Evolutionary conservation across 2,888 invertebrate genomes (phyloP).

Genomic region (Drosophila paramelanica): DNA sequence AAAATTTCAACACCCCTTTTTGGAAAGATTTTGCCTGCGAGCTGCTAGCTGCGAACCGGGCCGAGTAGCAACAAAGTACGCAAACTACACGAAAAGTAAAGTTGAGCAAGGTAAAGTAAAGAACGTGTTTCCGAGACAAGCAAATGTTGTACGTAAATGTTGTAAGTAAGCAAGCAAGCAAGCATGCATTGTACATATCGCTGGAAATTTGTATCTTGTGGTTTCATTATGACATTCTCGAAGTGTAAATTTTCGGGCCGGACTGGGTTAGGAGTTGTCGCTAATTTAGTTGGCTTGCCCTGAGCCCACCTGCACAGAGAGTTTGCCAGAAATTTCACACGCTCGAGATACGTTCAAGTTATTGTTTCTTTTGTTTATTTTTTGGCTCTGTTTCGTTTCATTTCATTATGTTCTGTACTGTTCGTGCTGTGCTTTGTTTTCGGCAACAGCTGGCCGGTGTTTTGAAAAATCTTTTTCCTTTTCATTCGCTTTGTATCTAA

Average conservation of each 20-base stretch:
- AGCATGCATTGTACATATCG: not conserved
- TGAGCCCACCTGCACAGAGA: slow-evolving; percentile 36
- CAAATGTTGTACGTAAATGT: slow-evolving; percentile 12
- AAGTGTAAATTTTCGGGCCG: slow-evolving; percentile 10
- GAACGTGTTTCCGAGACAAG: slow-evolving; percentile 26
- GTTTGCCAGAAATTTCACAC: slow-evolving; percentile 41
- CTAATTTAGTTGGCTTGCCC: slow-evolving; percentile 4
- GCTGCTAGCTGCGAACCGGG: too few relatives aligned
- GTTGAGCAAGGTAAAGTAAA: slow-evolving; percentile 9
- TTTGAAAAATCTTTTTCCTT: slow-evolving; percentile 4
- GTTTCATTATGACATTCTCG: slow-evolving; percentile 13
- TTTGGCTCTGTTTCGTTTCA: slow-evolving; percentile 6
- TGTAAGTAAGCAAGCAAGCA: not conserved
- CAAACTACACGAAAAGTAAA: slow-evolving; percentile 22
- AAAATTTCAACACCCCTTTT: slow-evolving; percentile 54
- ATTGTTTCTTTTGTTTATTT: slow-evolving; percentile 11
- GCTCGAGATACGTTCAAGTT: slow-evolving; percentile 37
- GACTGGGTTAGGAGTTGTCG: slow-evolving; percentile 1
- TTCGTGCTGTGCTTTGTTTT: slow-evolving; percentile 17
- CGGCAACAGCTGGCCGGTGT: slow-evolving; percentile 44
- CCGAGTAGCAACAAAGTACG: slow-evolving; percentile 13
- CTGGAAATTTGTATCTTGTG: slow-evolving; percentile 2
- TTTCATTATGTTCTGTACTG: slow-evolving; percentile 6
- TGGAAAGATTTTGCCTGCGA: slow-evolving; percentile 21
- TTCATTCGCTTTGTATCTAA: slow-evolving; percentile 32